Base-by-base conservation (phyloP, 64 coral and sea anemone species). In the Montipora efflorescens region DNA sequence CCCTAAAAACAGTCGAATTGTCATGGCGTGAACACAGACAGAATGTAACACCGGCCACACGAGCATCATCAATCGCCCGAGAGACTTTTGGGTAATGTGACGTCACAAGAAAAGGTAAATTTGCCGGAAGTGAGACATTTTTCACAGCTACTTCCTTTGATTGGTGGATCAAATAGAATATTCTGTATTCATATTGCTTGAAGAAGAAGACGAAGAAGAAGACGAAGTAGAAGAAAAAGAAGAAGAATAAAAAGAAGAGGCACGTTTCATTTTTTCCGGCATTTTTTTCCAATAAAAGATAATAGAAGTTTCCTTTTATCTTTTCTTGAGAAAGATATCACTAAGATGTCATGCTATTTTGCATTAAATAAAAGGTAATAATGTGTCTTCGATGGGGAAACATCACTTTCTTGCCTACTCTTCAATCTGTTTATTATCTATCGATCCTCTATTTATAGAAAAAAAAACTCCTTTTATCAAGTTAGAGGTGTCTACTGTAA, bases 21-120 rank as follows among this genome's bases (percentile, higher is more conserved):
- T 86, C 82, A 86, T 86, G n/a, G 64, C 82, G 46, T 86, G 82
- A 86, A 86, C 82, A 86, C 64, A 86, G 82, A 86, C 64, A 86
- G 81, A 86, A 86, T 86, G 82, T 71, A 86, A 86, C 82, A 86
- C 82, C 82, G 82, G 82, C 82, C 82, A 86, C 82, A 86, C 82
- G 82, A 70, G 82, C 82, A 86, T 86, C 82, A 86, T 86, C 82
- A 86, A 86, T 86, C 66, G 36, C 82, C 82, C 82, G 11, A 7
- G 19, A 72, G 82, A 72, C 66, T 70, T 86, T 64, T 86, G 82
- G 82, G 82, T 71, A 86, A 85, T 45, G 3, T 72, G 82, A 86
- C 82, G 82, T 86, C 82, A 86, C 82, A 72, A 64, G 66, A 86
- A 86, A 86, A 43, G 18, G 59, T 10, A 9, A 70, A 71, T 22